Base-by-base conservation (phyloP, 2,888 invertebrate species). In the Arctia plantaginis region DNA sequence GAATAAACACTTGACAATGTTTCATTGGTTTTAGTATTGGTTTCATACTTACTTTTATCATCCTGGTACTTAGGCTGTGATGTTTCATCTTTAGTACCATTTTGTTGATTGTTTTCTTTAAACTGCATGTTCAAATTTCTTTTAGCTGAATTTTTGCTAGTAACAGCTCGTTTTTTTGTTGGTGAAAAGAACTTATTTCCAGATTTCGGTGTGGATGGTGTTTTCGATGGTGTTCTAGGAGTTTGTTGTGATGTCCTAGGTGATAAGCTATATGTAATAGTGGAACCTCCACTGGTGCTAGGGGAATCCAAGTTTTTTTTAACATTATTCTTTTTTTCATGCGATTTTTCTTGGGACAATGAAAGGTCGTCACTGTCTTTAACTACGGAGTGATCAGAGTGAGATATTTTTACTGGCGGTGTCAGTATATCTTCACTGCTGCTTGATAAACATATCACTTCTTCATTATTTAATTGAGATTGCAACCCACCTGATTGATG, bases 11-110 rank as follows among this genome's bases (percentile, higher is more conserved):
- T 8, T 1, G 2, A 35, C 12, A 41, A 66, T 41, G 15, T 27
- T n/a, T 7, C 2, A 18, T 44, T 7, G 1, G 18, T 30, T 23
- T n/a, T 39, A 35, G 39, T 6, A 70, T 51, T 23, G n/a, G n/a
- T n/a, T n/a, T n/a, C n/a, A 13, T 18, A 35, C 93, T 92, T 88
- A 95, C 95, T 94, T 82, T 93, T 94, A 75, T 94, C 93, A 91
- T 95, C 93, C 78, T 89, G 83, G 15, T 85, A 89, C 44, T 86
- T 73, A 78, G 86, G 86, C 67, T 86, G 85, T 69, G 83, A 18
- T 39, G 18, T 18, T 33, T 70, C 39, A 23, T 89, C 88, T 41
- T 80, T 69, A 27, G 77, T 77, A 75, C 84, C 78, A 33, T 44
- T 33, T 18, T 71, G 62, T 39, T 80, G 69, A 65, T 74, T 68